Evolutionary conservation across 2,797 vertebrate genomes (phyloP), one percentile per base, ranked within the genome.

Genomic region (Sebastes umbrosus): DNA sequence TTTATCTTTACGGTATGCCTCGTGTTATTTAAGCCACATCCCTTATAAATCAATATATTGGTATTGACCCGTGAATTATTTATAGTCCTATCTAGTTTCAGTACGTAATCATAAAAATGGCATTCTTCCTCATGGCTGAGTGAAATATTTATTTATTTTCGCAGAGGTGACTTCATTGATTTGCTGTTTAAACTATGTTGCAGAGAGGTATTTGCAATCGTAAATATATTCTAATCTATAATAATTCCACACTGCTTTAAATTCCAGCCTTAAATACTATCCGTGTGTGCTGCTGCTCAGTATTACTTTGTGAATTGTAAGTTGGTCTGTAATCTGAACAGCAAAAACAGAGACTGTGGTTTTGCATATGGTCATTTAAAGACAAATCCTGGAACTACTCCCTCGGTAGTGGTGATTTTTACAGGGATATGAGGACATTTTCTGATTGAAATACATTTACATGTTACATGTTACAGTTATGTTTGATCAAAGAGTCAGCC

Each of bases 31-130:
- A 39, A 58, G 5, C 75, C 80, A 80, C 52, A 32, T 76, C 67
- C 62, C 46, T 57, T 82, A 18, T 46, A 54, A 81, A 85, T 88
- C 82, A 77, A 77, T 85, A 55, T 59, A 79, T 29, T 86, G 70
- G 4, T 77, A 73, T 65, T 63, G 65, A 74, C 22, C 52, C 20
- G 43, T 52, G 1, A 70, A 67, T 52, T 70, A 79, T 67, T 82
- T 70, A 54, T 75, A 83, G 32, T 52, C 25, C 25, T 72, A 43
- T 77, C 6, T 25, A 11, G 65, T 65, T 72, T 83, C 24, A 67
- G 39, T n/a, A 64, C 3, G 32, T 29, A 36, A 70, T 29, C 36
- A 65, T 46, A 58, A 76, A 72, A 80, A n/a, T 74, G 27, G 14
- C 18, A 62, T 32, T 50, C 29, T 10, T 72, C 11, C 54, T 18